Conservation (phyloP, 2,888 invertebrate species). For the Tromatobia lineatoria region DNA sequence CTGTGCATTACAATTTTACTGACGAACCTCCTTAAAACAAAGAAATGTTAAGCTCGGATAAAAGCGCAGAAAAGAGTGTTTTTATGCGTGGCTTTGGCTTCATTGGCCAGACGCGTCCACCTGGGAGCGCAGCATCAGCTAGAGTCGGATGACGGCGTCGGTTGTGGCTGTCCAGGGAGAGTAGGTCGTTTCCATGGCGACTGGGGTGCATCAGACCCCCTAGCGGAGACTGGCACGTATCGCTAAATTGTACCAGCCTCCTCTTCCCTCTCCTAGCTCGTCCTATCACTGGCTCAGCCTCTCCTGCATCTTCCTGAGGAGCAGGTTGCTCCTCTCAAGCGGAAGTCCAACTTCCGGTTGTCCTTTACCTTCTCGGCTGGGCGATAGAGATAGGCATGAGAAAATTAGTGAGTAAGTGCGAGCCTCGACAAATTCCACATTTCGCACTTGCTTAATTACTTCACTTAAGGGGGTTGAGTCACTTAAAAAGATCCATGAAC, state of each 20-base stretch:
- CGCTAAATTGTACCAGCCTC: constrained; percentile 77
- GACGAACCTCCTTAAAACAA: too few relatives aligned
- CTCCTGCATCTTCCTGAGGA: constrained; percentile 43
- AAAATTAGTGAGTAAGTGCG: neutral
- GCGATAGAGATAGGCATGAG: neutral
- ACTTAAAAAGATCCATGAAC: too few relatives aligned
- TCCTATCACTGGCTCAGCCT: constrained; percentile 44
- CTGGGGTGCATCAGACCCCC: constrained; percentile 82
- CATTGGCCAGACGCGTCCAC: constrained; percentile 5
- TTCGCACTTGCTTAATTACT: constrained; percentile 21
- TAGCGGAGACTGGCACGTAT: constrained; percentile 70
- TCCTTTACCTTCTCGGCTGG: constrained; percentile 26
- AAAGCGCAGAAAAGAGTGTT: neutral
- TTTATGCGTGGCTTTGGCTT: neutral
- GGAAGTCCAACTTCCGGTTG: constrained; percentile 49
- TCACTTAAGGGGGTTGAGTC: neutral
- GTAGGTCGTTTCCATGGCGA: constrained; percentile 85
- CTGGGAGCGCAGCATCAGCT: constrained; percentile 39
- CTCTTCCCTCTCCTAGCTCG: constrained; percentile 28
- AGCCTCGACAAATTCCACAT: constrained; percentile 3
- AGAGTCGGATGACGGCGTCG: constrained; percentile 51
- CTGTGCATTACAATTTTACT: too few relatives aligned
- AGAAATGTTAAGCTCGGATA: neutral
- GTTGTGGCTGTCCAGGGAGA: constrained; percentile 83
- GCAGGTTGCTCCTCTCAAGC: constrained; percentile 37